A percentile compares a stretch with the other conserved stretches of the same genome.
Conservation (phyloP, 1,140 invertebrate species). For the Nephotettix cincticeps region DNA sequence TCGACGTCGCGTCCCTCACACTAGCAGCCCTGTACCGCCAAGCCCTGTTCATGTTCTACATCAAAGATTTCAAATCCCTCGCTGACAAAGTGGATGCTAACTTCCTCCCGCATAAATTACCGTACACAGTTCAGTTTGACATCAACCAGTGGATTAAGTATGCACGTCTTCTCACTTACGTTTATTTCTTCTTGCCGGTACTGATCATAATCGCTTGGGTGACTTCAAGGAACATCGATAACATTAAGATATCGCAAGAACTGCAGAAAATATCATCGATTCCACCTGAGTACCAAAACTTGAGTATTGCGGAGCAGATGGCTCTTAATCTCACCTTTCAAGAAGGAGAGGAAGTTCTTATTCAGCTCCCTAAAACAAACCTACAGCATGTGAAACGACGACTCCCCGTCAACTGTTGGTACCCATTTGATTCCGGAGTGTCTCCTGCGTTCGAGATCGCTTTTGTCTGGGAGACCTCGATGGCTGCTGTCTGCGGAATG, state of each 20-base stretch:
- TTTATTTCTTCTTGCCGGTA: not conserved
- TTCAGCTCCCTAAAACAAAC: not conserved
- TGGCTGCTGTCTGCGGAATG: not conserved
- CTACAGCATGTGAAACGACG: not conserved
- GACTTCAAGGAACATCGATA: not conserved
- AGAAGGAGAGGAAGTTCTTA: not conserved
- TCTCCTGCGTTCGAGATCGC: conserved; percentile 1
- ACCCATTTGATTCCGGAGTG: not conserved
- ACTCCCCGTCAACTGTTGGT: conserved; percentile 5
- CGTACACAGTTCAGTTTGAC: not conserved
- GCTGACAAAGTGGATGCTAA: not conserved
- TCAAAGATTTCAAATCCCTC: not conserved
- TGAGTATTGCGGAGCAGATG: not conserved
- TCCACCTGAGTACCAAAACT: not conserved
- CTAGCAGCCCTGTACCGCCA: not conserved
- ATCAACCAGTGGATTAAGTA: not conserved
- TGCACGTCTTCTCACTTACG: not conserved
- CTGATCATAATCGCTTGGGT: not conserved
- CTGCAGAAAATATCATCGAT: not conserved
- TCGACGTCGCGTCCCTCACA: not conserved
- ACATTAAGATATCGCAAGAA: not conserved
- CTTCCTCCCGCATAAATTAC: not conserved
- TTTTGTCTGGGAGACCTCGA: not conserved
- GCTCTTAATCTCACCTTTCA: not conserved
- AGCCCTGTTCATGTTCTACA: not conserved